Evolutionary conservation across 2,797 vertebrate species (phyloP).

Genomic region (Pachyuromys duprasi): DNA sequence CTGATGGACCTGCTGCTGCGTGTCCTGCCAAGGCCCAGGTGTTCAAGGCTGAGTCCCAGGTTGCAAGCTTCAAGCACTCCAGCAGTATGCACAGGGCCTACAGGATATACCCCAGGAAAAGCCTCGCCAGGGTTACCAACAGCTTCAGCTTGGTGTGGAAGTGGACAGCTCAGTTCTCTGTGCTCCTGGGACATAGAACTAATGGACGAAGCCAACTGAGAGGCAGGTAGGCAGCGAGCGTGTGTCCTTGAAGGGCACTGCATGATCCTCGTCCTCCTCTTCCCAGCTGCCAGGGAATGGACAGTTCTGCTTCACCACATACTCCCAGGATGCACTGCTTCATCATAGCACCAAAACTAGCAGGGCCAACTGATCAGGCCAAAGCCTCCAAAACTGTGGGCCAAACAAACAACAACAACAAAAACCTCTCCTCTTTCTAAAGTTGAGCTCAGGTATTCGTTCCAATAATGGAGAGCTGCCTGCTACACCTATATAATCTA

Average conservation of each 20-base stretch:
- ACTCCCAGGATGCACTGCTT: not conserved
- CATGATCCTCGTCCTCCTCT: not conserved
- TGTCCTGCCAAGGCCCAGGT: not conserved
- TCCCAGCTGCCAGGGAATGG: not conserved
- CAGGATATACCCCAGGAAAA: not conserved
- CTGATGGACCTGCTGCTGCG: not conserved
- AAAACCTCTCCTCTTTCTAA: not conserved
- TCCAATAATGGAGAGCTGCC: not conserved
- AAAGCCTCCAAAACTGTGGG: not conserved
- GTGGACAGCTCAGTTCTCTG: not conserved
- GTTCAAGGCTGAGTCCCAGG: not conserved
- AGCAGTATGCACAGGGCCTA: not conserved
- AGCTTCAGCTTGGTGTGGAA: not conserved
- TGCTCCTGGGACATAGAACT: not conserved
- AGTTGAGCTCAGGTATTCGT: not conserved
- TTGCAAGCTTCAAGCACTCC: not conserved
- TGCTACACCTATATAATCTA: not conserved
- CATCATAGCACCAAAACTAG: not conserved
- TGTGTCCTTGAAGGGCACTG: not conserved
- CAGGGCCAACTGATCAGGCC: not conserved
- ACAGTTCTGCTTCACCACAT: not conserved
- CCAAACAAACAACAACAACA: not conserved
- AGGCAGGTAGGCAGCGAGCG: accelerated
- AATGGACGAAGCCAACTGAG: not conserved
- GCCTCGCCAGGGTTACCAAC: not conserved